phyloP scores from a whole-genome alignment of 92 coral and sea anemone species.

The Paramuricea clavata region DNA sequence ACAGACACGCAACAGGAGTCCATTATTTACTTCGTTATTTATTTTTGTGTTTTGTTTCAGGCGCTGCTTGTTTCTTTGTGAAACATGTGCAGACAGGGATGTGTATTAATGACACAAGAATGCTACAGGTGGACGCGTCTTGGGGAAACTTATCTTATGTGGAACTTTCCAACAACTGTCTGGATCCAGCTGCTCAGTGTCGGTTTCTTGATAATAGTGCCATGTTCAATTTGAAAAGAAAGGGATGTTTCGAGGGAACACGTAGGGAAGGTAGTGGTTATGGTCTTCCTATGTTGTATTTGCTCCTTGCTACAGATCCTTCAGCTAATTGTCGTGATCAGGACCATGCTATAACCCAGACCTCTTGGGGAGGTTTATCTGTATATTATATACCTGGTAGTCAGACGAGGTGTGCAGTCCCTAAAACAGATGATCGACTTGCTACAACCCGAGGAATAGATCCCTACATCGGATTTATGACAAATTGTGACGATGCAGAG shows the following conservation, averaged over 20 bases:
- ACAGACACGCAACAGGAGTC: no score
- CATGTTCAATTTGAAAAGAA: not conserved
- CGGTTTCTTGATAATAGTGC: slow-evolving; percentile 4
- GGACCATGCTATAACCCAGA: not conserved
- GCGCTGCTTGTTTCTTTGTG: not conserved
- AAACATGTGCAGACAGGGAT: not conserved
- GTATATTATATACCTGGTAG: not conserved
- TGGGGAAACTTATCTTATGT: slow-evolving; percentile 11
- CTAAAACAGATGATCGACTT: not conserved
- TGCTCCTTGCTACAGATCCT: not conserved
- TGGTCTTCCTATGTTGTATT: not conserved
- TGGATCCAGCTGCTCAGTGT: slow-evolving; percentile 23
- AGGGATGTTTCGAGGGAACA: not conserved
- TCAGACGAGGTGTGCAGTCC: not conserved
- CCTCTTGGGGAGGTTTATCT: slow-evolving; percentile 11
- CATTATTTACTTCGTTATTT: no score
- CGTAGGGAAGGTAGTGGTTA: not conserved
- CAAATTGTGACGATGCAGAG: not conserved
- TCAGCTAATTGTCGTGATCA: not conserved
- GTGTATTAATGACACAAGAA: not conserved
- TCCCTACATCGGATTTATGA: not conserved
- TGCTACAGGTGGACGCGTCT: not conserved
- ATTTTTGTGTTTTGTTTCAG: not conserved
- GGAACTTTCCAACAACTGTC: not conserved
- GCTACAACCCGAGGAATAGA: not conserved